Conservation (phyloP, 2,888 invertebrate genomes). For the Nycteola revayana region DNA sequence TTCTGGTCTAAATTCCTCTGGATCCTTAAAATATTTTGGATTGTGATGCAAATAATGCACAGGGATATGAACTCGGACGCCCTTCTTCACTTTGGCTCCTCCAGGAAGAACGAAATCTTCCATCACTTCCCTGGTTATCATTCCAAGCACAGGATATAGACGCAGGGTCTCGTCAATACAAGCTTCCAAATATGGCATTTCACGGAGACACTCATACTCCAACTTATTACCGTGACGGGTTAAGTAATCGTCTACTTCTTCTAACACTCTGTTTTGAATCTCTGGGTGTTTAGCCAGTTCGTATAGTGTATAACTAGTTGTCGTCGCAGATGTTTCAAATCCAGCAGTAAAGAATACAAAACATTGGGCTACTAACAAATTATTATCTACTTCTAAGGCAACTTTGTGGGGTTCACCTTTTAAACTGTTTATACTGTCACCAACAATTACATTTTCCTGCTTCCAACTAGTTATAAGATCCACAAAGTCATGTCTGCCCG, state of each 20-base stretch:
- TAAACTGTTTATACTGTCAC: slow-evolving; percentile 38
- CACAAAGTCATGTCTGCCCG: slow-evolving; percentile 27
- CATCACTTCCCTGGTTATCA: slow-evolving; percentile 34
- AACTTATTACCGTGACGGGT: slow-evolving; percentile 31
- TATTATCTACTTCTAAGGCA: slow-evolving; percentile 45
- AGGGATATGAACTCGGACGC: slow-evolving; percentile 21
- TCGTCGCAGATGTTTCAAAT: slow-evolving; percentile 49
- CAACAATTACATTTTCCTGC: slow-evolving; percentile 30
- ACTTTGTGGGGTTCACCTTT: slow-evolving; percentile 30
- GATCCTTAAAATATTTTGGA: slow-evolving; percentile 72
- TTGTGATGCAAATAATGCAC: slow-evolving; percentile 51
- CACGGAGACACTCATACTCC: slow-evolving; percentile 42
- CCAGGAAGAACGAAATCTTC: slow-evolving; percentile 37
- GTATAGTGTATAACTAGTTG: slow-evolving; percentile 40
- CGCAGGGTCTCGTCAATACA: slow-evolving; percentile 45
- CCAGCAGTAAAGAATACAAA: slow-evolving; percentile 67
- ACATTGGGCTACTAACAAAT: slow-evolving; percentile 73
- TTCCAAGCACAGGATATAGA: slow-evolving; percentile 42
- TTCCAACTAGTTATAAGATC: slow-evolving; percentile 26
- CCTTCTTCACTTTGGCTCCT: slow-evolving; percentile 31
- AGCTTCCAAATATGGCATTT: slow-evolving; percentile 45
- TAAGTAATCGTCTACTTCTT: slow-evolving; percentile 47
- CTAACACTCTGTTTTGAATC: slow-evolving; percentile 34
- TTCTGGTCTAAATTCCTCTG: slow-evolving; percentile 75
- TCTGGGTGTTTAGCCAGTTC: slow-evolving; percentile 46